Conservation (phyloP, 2,888 invertebrate genomes). For the Dasypogon diadema region DNA sequence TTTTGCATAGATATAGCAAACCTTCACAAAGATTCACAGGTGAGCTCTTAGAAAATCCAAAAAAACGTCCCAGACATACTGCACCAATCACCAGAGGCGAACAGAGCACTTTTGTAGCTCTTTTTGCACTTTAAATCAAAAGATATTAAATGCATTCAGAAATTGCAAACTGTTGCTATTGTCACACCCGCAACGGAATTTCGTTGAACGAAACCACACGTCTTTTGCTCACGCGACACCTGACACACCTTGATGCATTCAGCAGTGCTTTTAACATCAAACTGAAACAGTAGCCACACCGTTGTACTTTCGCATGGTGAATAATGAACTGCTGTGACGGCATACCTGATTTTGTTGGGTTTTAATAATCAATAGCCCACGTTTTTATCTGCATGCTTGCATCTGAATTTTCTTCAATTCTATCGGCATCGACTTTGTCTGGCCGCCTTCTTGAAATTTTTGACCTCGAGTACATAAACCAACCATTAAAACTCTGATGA, state of each 20-base stretch:
- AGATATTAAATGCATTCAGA: not conserved
- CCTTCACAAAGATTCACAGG: not conserved
- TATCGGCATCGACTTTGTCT: not conserved
- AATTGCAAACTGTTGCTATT: not conserved
- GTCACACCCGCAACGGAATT: not conserved
- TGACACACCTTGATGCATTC: not conserved
- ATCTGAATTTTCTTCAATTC: not conserved
- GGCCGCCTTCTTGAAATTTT: too few species aligned
- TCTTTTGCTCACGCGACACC: too few species aligned
- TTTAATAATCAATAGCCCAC: conserved; percentile 44
- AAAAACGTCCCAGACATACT: not conserved
- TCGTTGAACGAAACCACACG: not conserved
- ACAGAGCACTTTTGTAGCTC: not conserved
- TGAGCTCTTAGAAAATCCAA: not conserved
- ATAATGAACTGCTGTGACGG: conserved; percentile 22
- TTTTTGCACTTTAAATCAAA: not conserved
- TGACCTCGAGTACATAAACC: not conserved
- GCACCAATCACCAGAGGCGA: not conserved
- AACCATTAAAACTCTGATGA: not conserved
- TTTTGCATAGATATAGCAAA: not conserved
- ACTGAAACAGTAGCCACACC: conserved; percentile 8
- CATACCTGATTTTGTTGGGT: conserved; percentile 15
- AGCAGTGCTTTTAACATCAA: not conserved
- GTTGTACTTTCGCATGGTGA: not conserved
- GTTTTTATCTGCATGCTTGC: conserved; percentile 22